These are phyloP conservation scores for Drosophila formosana DNA, from an alignment of 2,888 invertebrate species.

Conservation along the genomic window DNA sequence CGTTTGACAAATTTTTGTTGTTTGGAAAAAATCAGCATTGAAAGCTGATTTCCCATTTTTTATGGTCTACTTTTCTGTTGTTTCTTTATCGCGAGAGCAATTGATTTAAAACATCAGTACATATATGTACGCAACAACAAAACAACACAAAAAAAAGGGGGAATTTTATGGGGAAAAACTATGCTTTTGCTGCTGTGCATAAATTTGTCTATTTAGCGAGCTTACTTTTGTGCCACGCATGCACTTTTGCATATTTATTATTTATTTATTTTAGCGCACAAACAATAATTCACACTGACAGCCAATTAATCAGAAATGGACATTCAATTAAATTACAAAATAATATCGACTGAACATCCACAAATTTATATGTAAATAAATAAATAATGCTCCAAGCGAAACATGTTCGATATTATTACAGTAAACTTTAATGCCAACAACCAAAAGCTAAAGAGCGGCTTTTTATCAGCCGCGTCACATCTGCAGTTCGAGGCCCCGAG, in stretches of 20 bases:
- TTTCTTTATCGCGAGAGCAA: constrained; percentile 55
- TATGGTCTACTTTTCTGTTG: constrained; percentile 7
- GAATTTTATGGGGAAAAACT: constrained; percentile 22
- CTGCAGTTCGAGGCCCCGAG: not conserved
- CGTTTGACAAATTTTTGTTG: constrained; percentile 36
- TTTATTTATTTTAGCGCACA: constrained; percentile 70
- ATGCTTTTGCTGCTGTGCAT: constrained; percentile 56
- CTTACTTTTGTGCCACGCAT: constrained; percentile 43
- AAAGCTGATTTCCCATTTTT: constrained; percentile 9
- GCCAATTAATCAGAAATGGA: constrained; percentile 79
- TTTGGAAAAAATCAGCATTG: constrained; percentile 11
- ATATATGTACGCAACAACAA: constrained; percentile 22
- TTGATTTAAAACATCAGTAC: constrained; percentile 31
- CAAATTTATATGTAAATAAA: constrained; percentile 39
- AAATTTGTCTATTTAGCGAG: constrained; percentile 61
- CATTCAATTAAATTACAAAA: constrained; percentile 80
- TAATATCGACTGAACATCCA: constrained; percentile 47
- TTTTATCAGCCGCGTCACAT: constrained; percentile 1
- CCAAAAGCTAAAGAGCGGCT: constrained; percentile 15
- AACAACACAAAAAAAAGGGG: constrained; percentile 24
- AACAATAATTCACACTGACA: constrained; percentile 74
- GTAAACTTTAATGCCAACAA: constrained; percentile 61
- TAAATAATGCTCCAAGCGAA: constrained; percentile 56
- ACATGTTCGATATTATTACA: constrained; percentile 61
- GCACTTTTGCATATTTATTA: constrained; percentile 76